Evolutionary conservation across 2,888 invertebrate genomes (phyloP).

Genomic region (Sphaerophoria rueppellii): DNA sequence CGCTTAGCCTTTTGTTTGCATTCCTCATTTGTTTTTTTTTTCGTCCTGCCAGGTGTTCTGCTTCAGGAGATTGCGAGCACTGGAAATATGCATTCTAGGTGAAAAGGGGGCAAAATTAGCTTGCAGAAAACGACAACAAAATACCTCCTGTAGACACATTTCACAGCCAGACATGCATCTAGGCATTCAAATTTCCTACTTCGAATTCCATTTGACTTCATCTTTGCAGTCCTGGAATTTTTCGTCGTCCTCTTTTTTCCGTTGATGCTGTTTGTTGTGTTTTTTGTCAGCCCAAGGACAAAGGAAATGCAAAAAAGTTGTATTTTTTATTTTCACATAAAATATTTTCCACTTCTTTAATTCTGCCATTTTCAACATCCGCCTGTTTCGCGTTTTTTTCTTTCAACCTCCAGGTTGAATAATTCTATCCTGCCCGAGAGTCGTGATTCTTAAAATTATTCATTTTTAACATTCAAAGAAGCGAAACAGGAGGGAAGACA

Average conservation of each 20-base stretch:
- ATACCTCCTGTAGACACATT: conserved; percentile 31
- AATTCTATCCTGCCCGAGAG: conserved; percentile 30
- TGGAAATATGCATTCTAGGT: neutral
- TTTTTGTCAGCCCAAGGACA: conserved; percentile 26
- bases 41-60: neutral
- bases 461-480: conserved; percentile 11
- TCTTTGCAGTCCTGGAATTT: neutral
- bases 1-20: neutral
- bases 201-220: conserved; percentile 30
- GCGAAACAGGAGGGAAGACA: conserved; percentile 26
- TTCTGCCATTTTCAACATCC: conserved; percentile 41
- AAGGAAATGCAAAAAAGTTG: conserved; percentile 41
- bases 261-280: neutral
- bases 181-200: conserved; percentile 10
- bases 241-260: neutral
- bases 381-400: conserved; percentile 21
- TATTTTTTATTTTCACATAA: conserved; percentile 39
- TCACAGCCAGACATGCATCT: conserved; percentile 45
- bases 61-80: neutral
- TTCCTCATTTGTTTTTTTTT: neutral
- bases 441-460: conserved; percentile 51
- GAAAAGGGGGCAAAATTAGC: neutral
- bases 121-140: neutral
- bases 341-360: conserved; percentile 48
- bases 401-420: conserved; percentile 38